Percentiles rank a stretch among this genome's conserved stretches.
These are phyloP conservation scores for Trachythela sp. DNA, from an alignment of 64 coral and sea anemone species.

Conservation along the genomic window DNA sequence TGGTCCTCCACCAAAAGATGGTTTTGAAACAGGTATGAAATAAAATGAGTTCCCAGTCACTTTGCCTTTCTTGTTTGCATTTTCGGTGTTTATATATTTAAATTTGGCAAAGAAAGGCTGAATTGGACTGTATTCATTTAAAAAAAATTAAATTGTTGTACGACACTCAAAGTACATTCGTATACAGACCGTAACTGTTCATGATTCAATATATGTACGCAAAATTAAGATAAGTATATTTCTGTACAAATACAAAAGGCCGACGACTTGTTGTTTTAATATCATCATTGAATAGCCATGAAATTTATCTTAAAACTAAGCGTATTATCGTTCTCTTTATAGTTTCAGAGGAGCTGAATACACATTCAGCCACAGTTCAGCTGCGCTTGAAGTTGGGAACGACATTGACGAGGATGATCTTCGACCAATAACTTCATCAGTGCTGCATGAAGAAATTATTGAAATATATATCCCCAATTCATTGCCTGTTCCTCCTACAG, in stretches of 20 bases:
- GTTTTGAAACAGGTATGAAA: constrained; percentile 30
- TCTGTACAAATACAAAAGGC: neutral
- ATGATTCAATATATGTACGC: neutral
- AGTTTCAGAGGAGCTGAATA: neutral
- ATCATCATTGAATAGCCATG: neutral
- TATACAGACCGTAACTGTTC: neutral
- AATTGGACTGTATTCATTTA: neutral
- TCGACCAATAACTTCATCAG: neutral
- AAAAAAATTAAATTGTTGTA: neutral
- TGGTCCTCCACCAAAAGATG: neutral
- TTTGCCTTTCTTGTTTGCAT: neutral
- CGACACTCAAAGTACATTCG: neutral
- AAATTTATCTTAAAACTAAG: neutral
- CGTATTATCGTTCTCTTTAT: neutral
- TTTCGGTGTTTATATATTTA: no score
- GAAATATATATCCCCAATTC: neutral
- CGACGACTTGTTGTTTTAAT: neutral
- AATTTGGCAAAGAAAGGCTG: no score
- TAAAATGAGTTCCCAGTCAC: constrained; percentile 16
- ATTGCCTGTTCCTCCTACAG: neutral
- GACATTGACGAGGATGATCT: neutral
- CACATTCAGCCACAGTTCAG: neutral
- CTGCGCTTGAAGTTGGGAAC: neutral
- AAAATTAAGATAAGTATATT: constrained; percentile 14
- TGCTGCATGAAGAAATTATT: neutral